Conservation (phyloP, 2,888 invertebrate species). For the Tachina grossa region DNA sequence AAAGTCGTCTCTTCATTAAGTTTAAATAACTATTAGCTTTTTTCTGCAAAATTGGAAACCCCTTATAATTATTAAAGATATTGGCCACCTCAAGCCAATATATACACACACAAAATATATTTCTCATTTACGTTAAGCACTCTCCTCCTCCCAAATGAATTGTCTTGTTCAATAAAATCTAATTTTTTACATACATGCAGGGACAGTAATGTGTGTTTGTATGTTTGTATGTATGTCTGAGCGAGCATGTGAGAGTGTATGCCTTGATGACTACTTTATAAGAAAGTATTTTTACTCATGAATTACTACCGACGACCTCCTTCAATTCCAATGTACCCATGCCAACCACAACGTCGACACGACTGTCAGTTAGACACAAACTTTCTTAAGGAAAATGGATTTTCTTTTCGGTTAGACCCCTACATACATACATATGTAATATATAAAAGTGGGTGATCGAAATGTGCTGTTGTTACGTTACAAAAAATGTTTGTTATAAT, state of each 20-base stretch:
- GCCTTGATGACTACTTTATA: slow-evolving; percentile 49
- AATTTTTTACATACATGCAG: slow-evolving; percentile 55
- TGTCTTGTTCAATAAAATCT: slow-evolving; percentile 66
- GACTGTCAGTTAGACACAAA: slow-evolving; percentile 41
- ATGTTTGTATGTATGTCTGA: not conserved
- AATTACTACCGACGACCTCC: slow-evolving; percentile 53
- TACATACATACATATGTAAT: not conserved
- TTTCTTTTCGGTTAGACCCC: slow-evolving; percentile 32
- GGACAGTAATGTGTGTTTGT: not conserved
- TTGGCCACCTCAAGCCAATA: slow-evolving; percentile 6
- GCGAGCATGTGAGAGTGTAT: slow-evolving; percentile 16
- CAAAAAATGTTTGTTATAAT: slow-evolving; percentile 48
- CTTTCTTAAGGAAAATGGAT: slow-evolving; percentile 53
- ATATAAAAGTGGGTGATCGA: not conserved
- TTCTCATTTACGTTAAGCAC: not conserved
- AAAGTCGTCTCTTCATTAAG: not conserved
- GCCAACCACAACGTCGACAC: not conserved
- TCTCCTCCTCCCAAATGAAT: slow-evolving; percentile 6
- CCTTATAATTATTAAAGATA: slow-evolving; percentile 1
- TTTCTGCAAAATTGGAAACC: not conserved
- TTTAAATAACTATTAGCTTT: not conserved
- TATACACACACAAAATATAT: not conserved
- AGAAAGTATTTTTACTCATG: slow-evolving; percentile 67
- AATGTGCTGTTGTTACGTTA: slow-evolving; percentile 25
- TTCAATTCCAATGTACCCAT: slow-evolving; percentile 22